phyloP scores from a whole-genome alignment of 2,113 vertebrate species.

The Channa argus region DNA sequence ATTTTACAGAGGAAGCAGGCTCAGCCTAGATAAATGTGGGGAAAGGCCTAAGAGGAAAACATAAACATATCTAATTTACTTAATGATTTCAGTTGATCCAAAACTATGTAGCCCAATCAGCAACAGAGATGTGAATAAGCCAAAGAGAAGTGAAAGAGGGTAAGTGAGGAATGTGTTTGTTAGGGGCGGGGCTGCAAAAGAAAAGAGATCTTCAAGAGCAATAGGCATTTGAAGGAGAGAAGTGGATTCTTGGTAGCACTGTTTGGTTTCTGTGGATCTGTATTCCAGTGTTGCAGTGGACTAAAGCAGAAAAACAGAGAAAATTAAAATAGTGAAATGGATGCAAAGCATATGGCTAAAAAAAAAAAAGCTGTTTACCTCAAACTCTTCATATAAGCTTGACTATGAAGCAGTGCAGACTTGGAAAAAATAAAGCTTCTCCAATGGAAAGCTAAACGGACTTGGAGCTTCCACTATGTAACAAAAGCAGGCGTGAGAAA shows the following conservation, averaged over 20 bases:
- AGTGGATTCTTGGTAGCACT: slow-evolving; percentile 65
- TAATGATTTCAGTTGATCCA: too few species aligned
- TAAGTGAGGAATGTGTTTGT: slow-evolving; percentile 53
- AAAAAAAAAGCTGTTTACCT: slow-evolving; percentile 5
- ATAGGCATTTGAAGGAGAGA: slow-evolving; percentile 30
- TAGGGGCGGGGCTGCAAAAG: slow-evolving; percentile 19
- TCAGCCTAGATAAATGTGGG: slow-evolving; percentile 3
- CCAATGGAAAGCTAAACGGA: slow-evolving; percentile 27
- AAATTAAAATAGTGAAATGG: slow-evolving; percentile 3
- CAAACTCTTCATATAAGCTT: background rate
- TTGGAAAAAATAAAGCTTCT: slow-evolving; percentile 27
- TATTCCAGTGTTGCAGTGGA: background rate
- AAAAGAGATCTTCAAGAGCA: slow-evolving; percentile 44
- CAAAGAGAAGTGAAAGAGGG: slow-evolving; percentile 31
- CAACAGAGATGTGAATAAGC: slow-evolving; percentile 30
- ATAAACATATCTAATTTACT: too few species aligned
- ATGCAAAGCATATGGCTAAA: slow-evolving; percentile 18
- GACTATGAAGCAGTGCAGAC: slow-evolving; percentile 8
- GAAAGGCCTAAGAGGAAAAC: too few species aligned
- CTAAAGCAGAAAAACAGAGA: background rate
- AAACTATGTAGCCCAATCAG: slow-evolving; percentile 10
- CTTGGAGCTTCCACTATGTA: slow-evolving; percentile 26
- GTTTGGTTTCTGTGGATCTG: slow-evolving; percentile 70
- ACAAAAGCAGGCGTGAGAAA: slow-evolving; percentile 55
- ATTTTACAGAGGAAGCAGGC: background rate